These are phyloP conservation scores for Thermophis baileyi DNA, from an alignment of 2,113 vertebrate species.

Conservation along the genomic window DNA sequence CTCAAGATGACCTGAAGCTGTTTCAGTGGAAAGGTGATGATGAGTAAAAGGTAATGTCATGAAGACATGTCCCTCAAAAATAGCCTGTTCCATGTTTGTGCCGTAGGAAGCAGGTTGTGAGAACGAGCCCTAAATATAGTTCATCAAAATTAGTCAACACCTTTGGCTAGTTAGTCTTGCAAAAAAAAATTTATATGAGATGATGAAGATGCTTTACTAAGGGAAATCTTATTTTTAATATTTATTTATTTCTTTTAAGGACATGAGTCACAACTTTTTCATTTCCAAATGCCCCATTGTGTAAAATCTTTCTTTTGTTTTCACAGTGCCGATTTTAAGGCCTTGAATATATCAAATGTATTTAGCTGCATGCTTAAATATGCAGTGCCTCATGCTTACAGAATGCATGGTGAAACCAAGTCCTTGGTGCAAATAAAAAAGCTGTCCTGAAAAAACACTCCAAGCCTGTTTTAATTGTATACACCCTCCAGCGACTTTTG, in stretches of 20 bases:
- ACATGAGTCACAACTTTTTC: not conserved
- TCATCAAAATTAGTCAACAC: not conserved
- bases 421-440: slow-evolving; percentile 10
- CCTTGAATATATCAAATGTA: not conserved
- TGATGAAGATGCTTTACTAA: not conserved
- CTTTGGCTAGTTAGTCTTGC: not conserved
- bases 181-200: not conserved
- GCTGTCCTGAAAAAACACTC: slow-evolving; percentile 5
- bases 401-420: not conserved
- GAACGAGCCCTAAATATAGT: not conserved
- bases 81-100: not conserved
- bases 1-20: not conserved
- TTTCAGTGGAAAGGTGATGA: not conserved
- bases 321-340: not conserved
- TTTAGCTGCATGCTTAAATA: not conserved
- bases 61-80: not conserved
- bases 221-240: not conserved
- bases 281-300: not conserved
- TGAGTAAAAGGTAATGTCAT: not conserved
- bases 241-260: not conserved
- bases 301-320: not conserved
- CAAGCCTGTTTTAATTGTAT: slow-evolving; percentile 22
- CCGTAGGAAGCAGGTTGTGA: not conserved
- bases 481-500: slow-evolving; percentile 1
- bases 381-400: not conserved